These are phyloP conservation scores for Iphiclides podalirius DNA, from an alignment of 2,888 invertebrate species.

Conservation along the genomic window DNA sequence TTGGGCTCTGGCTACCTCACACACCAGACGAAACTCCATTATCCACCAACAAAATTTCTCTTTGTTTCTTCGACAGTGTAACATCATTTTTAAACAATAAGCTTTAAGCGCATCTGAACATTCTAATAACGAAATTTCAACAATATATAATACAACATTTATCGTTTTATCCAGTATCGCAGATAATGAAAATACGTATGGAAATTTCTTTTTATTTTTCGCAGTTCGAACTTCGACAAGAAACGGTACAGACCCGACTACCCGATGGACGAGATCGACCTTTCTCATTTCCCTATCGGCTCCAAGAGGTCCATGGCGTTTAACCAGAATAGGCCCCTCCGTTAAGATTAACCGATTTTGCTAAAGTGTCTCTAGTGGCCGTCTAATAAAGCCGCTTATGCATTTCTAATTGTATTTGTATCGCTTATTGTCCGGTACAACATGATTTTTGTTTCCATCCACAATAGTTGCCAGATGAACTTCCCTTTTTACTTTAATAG, in stretches of 20 bases:
- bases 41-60: too few species aligned
- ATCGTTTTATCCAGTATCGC: too few species aligned
- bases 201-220: slow-evolving; percentile 2
- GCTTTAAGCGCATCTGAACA: too few species aligned
- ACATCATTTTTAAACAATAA: too few species aligned
- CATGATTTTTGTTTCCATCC: not conserved
- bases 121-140: too few species aligned
- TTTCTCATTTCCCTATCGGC: slow-evolving; percentile 69
- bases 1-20: too few species aligned
- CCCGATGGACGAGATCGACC: slow-evolving; percentile 72
- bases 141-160: too few species aligned
- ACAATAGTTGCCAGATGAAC: not conserved
- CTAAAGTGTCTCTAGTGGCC: not conserved
- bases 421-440: not conserved
- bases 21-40: too few species aligned
- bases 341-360: slow-evolving; percentile 24
- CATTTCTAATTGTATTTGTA: not conserved
- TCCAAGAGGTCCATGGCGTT: slow-evolving; percentile 51
- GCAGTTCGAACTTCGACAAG: slow-evolving; percentile 40
- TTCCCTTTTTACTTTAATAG: not conserved
- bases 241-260: slow-evolving; percentile 62
- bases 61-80: too few species aligned
- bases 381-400: too few species aligned
- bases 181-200: too few species aligned
- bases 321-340: slow-evolving; percentile 23